These are phyloP conservation scores for Dinocampus coccinellae DNA, from an alignment of 2,888 invertebrate species.

Conservation along the genomic window DNA sequence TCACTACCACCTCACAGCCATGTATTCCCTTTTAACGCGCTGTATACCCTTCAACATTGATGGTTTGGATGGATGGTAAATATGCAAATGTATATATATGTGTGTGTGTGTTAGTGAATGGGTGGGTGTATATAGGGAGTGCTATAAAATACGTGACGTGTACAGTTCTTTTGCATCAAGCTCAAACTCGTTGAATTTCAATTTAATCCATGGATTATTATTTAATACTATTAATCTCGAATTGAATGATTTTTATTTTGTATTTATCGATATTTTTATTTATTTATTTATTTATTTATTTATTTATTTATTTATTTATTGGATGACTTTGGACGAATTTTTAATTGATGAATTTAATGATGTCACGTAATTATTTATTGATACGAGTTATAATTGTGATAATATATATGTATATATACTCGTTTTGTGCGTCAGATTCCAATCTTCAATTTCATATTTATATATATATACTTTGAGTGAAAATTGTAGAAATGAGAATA, in stretches of 20 bases:
- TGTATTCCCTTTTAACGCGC: background rate
- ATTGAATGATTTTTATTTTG: background rate
- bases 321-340: too few species aligned
- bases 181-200: background rate
- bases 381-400: too few species aligned
- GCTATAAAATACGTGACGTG: conserved; percentile 30
- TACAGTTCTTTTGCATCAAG: conserved; percentile 2
- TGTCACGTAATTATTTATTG: too few species aligned
- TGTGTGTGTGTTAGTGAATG: too few species aligned
- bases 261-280: background rate
- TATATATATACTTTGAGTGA: too few species aligned
- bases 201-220: background rate
- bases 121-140: conserved; percentile 26
- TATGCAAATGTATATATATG: background rate
- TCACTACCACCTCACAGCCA: conserved; percentile 12
- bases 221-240: background rate
- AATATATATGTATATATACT: too few species aligned
- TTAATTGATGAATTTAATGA: too few species aligned
- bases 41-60: background rate
- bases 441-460: too few species aligned
- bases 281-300: background rate
- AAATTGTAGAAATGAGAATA: too few species aligned
- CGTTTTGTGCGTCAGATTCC: too few species aligned
- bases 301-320: background rate
- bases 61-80: background rate